A percentile compares a stretch with the other conserved stretches of the same genome.
Evolutionary conservation across 2,113 vertebrate genomes (phyloP).

Genomic region (Phycodurus eques): DNA sequence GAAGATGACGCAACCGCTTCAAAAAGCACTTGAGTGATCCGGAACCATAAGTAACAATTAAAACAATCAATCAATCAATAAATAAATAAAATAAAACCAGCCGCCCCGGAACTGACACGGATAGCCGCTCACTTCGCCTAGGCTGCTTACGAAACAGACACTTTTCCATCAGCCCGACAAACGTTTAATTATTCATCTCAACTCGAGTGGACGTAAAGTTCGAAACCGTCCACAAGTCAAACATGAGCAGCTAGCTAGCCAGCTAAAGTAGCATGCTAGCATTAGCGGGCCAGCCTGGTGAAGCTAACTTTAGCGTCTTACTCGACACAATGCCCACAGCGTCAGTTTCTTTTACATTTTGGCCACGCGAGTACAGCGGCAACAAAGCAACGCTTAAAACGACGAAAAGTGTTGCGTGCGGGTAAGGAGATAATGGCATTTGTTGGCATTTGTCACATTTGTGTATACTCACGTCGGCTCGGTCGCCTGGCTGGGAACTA

Average conservation of each 20-base stretch:
- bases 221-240: too few relatives aligned
- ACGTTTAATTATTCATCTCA: not conserved
- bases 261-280: not conserved
- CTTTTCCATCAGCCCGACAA: not conserved
- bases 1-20: too few relatives aligned
- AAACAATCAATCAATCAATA: too few relatives aligned
- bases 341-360: not conserved
- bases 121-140: not conserved
- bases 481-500: conserved; percentile 57
- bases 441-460: not conserved
- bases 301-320: not conserved
- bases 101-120: not conserved
- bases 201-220: not conserved
- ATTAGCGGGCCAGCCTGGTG: not conserved
- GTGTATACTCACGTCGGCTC: conserved; percentile 51
- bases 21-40: not conserved
- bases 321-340: not conserved
- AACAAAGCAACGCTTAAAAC: not conserved
- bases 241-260: not conserved
- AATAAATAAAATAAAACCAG: not conserved
- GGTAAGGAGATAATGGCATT: not conserved
- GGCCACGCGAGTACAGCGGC: not conserved
- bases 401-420: not conserved
- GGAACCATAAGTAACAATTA: too few relatives aligned
- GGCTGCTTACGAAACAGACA: not conserved